Evolutionary conservation across 2,113 vertebrate genomes (phyloP).

Genomic region (Corynorhinus townsendii): DNA sequence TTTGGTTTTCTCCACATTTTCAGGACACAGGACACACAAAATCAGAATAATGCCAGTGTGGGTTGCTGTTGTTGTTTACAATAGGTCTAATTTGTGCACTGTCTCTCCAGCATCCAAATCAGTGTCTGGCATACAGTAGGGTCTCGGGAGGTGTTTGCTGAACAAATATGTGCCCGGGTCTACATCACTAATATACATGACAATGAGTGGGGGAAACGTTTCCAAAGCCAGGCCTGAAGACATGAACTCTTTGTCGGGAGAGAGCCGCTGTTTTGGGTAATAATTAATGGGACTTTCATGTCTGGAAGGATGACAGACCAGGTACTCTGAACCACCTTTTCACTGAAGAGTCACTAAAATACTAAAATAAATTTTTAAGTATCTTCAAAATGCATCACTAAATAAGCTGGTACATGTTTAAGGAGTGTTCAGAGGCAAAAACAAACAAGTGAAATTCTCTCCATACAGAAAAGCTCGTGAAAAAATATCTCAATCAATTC

Average conservation of each 20-base stretch:
- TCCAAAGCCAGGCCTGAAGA: background rate
- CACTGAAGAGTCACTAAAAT: background rate
- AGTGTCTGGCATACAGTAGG: background rate
- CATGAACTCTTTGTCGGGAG: background rate
- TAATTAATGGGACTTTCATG: background rate
- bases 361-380: background rate
- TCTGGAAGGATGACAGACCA: background rate
- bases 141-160: background rate
- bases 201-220: background rate
- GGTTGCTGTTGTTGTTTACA: background rate
- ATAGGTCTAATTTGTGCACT: background rate
- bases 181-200: background rate
- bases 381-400: background rate
- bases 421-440: background rate
- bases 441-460: background rate
- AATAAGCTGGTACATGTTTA: background rate
- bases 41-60: background rate
- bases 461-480: background rate
- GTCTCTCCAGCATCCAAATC: background rate
- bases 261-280: background rate
- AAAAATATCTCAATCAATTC: background rate
- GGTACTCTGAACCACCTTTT: background rate
- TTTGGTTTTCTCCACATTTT: background rate
- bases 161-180: background rate
- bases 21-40: background rate